Evolutionary conservation across 2,113 vertebrate species (phyloP).

Genomic region (Ploceus nigricollis): DNA sequence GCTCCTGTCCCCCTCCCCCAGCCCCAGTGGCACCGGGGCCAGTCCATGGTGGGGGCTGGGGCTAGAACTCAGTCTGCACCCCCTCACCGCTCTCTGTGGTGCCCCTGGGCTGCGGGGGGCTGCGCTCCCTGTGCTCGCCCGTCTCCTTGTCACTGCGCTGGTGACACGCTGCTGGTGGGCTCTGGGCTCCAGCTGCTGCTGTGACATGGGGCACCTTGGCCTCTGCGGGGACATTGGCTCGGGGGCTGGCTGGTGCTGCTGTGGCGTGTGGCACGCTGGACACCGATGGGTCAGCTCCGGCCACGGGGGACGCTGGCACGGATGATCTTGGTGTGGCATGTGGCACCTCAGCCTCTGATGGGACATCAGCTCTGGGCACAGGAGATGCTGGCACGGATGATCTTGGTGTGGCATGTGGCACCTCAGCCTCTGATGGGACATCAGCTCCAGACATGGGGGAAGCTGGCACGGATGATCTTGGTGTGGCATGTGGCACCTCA

Average conservation of each 20-base stretch:
- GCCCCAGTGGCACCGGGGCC: background rate
- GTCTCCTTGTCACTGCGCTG: constrained; percentile 64
- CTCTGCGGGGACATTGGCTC: background rate
- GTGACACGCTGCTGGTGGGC: background rate
- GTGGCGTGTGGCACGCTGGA: fast-evolving
- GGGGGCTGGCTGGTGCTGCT: background rate
- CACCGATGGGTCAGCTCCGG: background rate
- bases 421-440: background rate
- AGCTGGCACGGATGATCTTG: background rate
- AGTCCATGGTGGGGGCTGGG: background rate
- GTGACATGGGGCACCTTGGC: background rate
- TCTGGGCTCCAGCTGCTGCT: background rate
- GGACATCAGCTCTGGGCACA: fast-evolving
- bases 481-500: background rate
- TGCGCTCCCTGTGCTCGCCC: background rate
- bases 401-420: background rate
- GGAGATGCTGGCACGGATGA: fast-evolving
- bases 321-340: background rate
- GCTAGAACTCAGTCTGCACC: constrained; percentile 77
- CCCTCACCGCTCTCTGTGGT: constrained; percentile 52
- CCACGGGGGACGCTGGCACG: background rate
- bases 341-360: background rate
- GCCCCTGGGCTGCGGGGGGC: background rate
- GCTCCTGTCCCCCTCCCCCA: background rate
- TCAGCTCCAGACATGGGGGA: fast-evolving